Evolutionary conservation across 2,113 vertebrate genomes (phyloP).

Genomic region (Lagopus leucura): DNA sequence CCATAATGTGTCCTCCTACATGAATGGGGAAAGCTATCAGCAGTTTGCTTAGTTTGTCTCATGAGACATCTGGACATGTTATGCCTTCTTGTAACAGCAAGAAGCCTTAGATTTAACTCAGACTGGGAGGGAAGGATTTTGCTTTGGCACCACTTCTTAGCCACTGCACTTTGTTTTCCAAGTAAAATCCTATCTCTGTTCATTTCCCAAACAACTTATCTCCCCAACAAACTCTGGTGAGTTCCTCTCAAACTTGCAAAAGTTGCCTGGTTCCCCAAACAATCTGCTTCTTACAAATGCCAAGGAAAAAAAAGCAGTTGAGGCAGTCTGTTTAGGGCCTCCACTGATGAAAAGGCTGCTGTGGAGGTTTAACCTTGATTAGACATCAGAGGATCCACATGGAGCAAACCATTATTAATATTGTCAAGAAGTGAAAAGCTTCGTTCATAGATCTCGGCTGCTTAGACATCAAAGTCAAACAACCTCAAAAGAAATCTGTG

Average conservation of each 20-base stretch:
- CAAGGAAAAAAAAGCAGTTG: not conserved
- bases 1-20: fast-evolving
- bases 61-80: not conserved
- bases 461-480: slow-evolving; percentile 51
- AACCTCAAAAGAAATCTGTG: slow-evolving; percentile 49
- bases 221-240: not conserved
- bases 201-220: not conserved
- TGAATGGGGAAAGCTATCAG: not conserved
- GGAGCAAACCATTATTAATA: not conserved
- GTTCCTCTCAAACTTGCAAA: not conserved
- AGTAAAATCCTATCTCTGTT: not conserved
- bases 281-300: not conserved
- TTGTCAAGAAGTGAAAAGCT: slow-evolving; percentile 27
- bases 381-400: not conserved
- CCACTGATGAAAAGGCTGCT: not conserved
- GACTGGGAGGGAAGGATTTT: not conserved
- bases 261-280: not conserved
- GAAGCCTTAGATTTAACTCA: not conserved
- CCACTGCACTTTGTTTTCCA: not conserved
- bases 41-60: not conserved
- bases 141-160: not conserved
- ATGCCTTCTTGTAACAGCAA: not conserved
- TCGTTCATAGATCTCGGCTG: slow-evolving; percentile 35
- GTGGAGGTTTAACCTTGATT: slow-evolving; percentile 48
- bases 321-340: not conserved